Conservation (phyloP, 2,113 vertebrate genomes). For the Cyprinodon tularosa region DNA sequence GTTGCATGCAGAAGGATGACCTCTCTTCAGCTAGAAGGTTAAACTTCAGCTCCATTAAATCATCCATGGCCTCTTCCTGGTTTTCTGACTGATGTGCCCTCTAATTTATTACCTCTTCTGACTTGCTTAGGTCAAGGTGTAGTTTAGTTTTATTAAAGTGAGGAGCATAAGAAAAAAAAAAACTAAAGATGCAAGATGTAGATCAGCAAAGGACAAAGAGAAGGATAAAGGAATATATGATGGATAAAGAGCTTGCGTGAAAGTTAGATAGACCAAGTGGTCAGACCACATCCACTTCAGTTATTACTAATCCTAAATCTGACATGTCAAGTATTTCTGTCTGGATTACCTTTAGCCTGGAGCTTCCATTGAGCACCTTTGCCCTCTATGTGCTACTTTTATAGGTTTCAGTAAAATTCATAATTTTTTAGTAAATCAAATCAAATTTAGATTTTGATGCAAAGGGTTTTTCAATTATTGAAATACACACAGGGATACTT, state of each 20-base stretch:
- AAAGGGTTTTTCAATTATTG: background rate
- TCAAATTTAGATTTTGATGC: background rate
- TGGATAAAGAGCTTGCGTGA: background rate
- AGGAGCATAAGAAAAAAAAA: background rate
- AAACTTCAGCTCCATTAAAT: too few relatives aligned
- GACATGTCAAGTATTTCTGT: background rate
- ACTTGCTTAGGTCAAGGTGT: too few relatives aligned
- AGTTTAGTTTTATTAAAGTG: background rate
- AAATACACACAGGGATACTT: background rate
- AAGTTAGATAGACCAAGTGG: constrained; percentile 9
- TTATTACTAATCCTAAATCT: constrained; percentile 1
- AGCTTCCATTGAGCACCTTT: background rate
- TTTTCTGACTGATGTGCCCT: background rate
- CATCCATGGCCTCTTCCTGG: too few relatives aligned
- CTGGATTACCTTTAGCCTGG: background rate
- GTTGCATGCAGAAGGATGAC: too few relatives aligned
- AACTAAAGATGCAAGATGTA: too few relatives aligned
- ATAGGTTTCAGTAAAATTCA: background rate
- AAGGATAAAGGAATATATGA: background rate
- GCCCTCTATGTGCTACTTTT: background rate
- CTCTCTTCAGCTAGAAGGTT: too few relatives aligned
- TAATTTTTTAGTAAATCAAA: background rate
- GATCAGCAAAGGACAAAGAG: constrained; percentile 7
- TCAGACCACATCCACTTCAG: constrained; percentile 6
- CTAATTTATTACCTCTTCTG: too few relatives aligned